Base-by-base conservation (phyloP, 2,113 vertebrate genomes). In the Camelus bactrianus region DNA sequence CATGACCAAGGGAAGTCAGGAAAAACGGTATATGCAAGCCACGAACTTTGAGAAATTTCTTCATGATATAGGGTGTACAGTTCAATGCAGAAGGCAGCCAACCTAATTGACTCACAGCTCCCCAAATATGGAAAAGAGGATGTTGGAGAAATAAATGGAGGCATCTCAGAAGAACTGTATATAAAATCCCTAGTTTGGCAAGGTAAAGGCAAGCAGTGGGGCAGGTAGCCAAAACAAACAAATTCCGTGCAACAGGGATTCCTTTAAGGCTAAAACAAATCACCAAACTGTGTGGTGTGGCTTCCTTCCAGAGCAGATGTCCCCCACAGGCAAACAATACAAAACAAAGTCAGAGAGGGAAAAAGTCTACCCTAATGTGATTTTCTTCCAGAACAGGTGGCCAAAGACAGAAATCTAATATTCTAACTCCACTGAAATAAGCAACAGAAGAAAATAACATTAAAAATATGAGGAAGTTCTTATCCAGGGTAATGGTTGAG, bases 231-330 rank as follows among this genome's bases (percentile, higher is more conserved):
- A 87, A 93, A 87, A 48, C 22, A 91, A 96, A 69, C 73, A 92
- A 73, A 80, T 87, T 90, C 50, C 64, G 35, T 56, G 11, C 42
- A 75, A 56, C 35, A 67, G 38, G 56, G 80, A 77, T 65, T 82
- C 16, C 70, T 95, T 67, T 75, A 60, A 69, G 1, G 5, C 54
- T 75, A 58, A 77, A 89, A 67, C 73, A 97, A 85, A 94, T 54
- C 65, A 89, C 50, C 82, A 89, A 94, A 91, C 64, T 83, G 22
- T 87, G 50, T 84, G 54, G 10, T 58, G 26, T 77, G 92, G 60
- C 92, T 89, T 91, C 65, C 20, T 93, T 96, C 89, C 94, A 89
- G 50, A 88, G 54, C 86, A 96, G 92, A 94, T 85, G 86, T 72
- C 8, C 26, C 65, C 76, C 28, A 93, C 26, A 91, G 81, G 77